Evolutionary conservation across 2,888 invertebrate species (phyloP).

Genomic region (Uropetala carovei): DNA sequence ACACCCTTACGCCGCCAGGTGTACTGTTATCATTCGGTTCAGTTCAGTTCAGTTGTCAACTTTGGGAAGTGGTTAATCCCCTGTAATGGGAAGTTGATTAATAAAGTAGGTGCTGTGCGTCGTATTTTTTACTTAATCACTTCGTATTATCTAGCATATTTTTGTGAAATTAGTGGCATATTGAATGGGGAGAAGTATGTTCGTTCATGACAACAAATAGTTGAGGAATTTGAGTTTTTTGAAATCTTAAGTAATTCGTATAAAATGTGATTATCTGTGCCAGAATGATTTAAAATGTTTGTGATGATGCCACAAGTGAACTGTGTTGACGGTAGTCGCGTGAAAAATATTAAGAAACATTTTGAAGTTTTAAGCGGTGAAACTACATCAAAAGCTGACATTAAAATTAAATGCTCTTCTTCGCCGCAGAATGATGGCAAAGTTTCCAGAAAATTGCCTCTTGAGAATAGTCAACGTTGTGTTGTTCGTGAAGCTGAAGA

Average conservation of each 20-base stretch:
- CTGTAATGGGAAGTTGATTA: background rate
- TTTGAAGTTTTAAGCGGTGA: constrained; percentile 56
- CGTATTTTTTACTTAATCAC: background rate
- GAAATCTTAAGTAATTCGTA: background rate
- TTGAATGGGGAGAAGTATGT: background rate
- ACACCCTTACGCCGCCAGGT: constrained; percentile 4
- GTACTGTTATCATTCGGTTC: background rate
- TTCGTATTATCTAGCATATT: background rate
- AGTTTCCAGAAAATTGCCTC: background rate
- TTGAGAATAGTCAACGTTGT: background rate
- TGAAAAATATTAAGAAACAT: constrained; percentile 64
- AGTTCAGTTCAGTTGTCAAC: background rate
- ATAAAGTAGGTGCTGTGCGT: background rate
- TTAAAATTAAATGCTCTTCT: background rate
- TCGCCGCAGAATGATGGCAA: background rate
- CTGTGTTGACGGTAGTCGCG: constrained; percentile 56
- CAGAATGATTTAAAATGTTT: constrained; percentile 30
- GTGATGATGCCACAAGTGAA: constrained; percentile 50
- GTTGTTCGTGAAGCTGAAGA: background rate
- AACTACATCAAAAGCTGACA: background rate
- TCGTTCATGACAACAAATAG: background rate
- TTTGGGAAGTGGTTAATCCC: background rate
- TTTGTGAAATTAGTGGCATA: background rate
- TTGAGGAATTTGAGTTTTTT: background rate
- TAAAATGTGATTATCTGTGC: background rate